These are phyloP conservation scores for Petrosia ficiformis DNA, from an alignment of 37 sponge, comb jelly and placozoan species.

Conservation along the genomic window DNA sequence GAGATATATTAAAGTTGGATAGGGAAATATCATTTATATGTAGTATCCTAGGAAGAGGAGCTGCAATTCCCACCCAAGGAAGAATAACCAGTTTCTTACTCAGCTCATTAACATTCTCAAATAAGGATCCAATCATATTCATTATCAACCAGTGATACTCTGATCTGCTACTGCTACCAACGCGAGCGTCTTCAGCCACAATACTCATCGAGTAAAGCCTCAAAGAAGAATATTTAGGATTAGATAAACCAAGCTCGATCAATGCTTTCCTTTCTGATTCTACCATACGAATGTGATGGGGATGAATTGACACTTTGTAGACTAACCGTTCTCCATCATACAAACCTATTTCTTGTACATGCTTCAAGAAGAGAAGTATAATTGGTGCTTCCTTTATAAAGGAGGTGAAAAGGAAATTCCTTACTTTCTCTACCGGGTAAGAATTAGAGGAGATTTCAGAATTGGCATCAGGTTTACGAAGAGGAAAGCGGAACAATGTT, in stretches of 20 bases:
- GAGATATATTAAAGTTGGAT: background rate
- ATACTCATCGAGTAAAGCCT: constrained; percentile 8
- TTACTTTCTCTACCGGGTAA: constrained; percentile 29
- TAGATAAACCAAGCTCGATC: background rate
- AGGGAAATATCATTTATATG: too few relatives aligned
- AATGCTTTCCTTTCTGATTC: background rate
- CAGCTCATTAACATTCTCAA: constrained; percentile 8
- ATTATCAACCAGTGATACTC: constrained; percentile 50
- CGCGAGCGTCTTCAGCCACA: background rate
- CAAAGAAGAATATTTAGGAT: background rate
- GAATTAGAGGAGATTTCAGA: constrained; percentile 35
- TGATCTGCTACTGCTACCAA: background rate
- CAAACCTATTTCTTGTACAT: constrained; percentile 36
- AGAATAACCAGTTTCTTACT: constrained; percentile 29
- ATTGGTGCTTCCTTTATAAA: constrained; percentile 40
- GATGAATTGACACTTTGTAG: constrained; percentile 4
- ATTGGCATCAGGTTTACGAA: constrained; percentile 25
- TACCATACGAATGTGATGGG: background rate
- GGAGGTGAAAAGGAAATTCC: constrained; percentile 34
- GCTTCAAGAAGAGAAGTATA: constrained; percentile 59
- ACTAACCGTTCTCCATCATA: constrained; percentile 7
- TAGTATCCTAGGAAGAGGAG: constrained; percentile 37
- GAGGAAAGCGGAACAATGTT: constrained; percentile 80
- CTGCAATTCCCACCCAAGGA: constrained; percentile 82
- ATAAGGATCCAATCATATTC: constrained; percentile 42